phyloP scores from a whole-genome alignment of 2,797 vertebrate species.

The Naso thynnoides region DNA sequence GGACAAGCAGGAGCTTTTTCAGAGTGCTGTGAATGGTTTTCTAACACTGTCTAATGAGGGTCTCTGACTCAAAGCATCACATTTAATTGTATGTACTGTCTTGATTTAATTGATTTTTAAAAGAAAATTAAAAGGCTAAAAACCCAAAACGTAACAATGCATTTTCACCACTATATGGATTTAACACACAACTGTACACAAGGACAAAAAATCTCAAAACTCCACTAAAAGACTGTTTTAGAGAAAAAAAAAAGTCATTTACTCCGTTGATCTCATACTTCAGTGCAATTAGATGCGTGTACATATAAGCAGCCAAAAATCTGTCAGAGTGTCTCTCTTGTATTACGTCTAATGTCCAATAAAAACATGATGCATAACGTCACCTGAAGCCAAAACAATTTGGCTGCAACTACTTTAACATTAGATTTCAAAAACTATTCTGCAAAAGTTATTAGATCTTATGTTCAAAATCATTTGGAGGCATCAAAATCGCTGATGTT shows the following conservation, averaged over 20 bases:
- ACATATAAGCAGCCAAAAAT: not conserved
- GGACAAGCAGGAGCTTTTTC: slow-evolving; percentile 19
- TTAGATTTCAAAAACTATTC: not conserved
- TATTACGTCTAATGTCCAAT: not conserved
- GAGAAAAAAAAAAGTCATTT: too few species aligned
- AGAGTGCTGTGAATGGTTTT: slow-evolving; percentile 9
- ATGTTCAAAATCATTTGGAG: not conserved
- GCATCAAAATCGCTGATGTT: not conserved
- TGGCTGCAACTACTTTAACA: not conserved
- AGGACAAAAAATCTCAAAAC: not conserved
- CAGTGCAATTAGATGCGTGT: not conserved
- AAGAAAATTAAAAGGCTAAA: not conserved
- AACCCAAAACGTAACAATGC: not conserved
- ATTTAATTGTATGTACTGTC: too few species aligned
- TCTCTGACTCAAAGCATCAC: slow-evolving; percentile 1
- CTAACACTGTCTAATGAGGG: slow-evolving; percentile 19
- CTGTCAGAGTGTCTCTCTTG: not conserved
- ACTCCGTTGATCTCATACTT: not conserved
- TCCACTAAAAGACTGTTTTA: not conserved
- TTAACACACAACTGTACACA: not conserved
- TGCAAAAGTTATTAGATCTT: not conserved
- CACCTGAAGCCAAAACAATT: not conserved
- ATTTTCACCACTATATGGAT: not conserved
- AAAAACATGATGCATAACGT: not conserved
- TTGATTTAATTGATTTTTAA: too few species aligned